phyloP scores from a whole-genome alignment of 53 echinoderm and acorn worm species.

The Stichopus horrens region DNA sequence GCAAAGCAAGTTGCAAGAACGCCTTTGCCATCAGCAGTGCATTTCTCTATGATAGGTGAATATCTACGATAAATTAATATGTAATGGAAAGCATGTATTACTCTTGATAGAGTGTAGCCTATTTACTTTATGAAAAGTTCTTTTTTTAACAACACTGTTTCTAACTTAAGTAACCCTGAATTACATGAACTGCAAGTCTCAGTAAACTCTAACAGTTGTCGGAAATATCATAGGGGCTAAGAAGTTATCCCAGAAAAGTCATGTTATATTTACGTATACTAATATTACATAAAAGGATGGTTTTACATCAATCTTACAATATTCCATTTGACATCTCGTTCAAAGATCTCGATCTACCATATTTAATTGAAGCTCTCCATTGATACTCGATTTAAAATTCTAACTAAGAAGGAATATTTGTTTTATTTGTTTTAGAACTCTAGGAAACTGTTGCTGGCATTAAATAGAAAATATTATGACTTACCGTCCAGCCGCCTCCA shows the following conservation, averaged over 20 bases:
- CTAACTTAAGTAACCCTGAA: no score
- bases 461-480: not conserved
- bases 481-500: slow-evolving; percentile 35
- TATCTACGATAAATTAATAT: no score
- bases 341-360: not conserved
- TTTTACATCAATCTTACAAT: not conserved
- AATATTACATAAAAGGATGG: not conserved
- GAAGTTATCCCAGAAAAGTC: not conserved
- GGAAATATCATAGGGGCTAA: not conserved
- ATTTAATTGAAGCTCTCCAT: no score
- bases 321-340: not conserved
- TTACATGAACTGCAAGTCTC: no score
- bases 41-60: no score
- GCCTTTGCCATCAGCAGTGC: no score
- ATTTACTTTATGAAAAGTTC: no score
- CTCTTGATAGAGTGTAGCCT: no score
- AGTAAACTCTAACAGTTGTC: not conserved
- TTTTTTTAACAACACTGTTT: no score
- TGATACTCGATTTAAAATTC: not conserved
- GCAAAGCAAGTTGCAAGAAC: no score
- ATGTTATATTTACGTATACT: not conserved
- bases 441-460: not conserved
- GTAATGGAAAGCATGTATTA: no score
- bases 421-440: no score
- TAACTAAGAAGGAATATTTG: not conserved